phyloP scores from a whole-genome alignment of 1,140 invertebrate genomes.

The Tetragonula clypearis region DNA sequence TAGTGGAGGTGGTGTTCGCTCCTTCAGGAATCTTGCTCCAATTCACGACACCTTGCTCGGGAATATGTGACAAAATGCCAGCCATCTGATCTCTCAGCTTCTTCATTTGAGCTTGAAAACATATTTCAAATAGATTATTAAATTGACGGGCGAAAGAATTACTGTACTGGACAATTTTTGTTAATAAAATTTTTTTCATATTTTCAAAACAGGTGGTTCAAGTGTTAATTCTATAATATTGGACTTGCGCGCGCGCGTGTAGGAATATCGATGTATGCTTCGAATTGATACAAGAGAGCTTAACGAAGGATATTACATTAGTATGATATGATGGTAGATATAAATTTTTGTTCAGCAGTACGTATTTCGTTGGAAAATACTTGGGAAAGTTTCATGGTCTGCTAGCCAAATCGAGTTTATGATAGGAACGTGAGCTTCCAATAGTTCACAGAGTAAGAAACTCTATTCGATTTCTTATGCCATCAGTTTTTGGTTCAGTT shows the following conservation, averaged over 20 bases:
- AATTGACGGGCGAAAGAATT: not conserved
- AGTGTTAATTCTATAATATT: too few species aligned
- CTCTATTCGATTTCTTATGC: not conserved
- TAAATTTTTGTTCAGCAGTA: not conserved
- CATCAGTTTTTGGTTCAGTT: not conserved
- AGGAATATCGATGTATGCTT: not conserved
- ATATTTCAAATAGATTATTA: slow-evolving; percentile 5
- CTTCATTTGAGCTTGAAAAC: slow-evolving; percentile 78
- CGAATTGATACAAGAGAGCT: not conserved
- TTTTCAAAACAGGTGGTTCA: too few species aligned
- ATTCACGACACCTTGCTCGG: slow-evolving; percentile 47
- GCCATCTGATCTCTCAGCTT: slow-evolving; percentile 71
- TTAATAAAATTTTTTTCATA: too few species aligned
- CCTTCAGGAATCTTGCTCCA: slow-evolving; percentile 77
- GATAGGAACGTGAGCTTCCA: not conserved
- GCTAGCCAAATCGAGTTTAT: not conserved
- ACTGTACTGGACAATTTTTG: too few species aligned
- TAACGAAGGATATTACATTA: not conserved
- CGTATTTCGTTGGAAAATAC: not conserved
- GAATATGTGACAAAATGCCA: slow-evolving; percentile 66
- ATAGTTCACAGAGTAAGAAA: not conserved
- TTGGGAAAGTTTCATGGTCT: not conserved
- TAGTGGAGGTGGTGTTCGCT: slow-evolving; percentile 82
- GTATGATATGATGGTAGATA: not conserved
- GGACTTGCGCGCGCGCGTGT: too few species aligned